Evolutionary conservation across 2,888 invertebrate species (phyloP).

Genomic region (Drosophila ezoana): DNA sequence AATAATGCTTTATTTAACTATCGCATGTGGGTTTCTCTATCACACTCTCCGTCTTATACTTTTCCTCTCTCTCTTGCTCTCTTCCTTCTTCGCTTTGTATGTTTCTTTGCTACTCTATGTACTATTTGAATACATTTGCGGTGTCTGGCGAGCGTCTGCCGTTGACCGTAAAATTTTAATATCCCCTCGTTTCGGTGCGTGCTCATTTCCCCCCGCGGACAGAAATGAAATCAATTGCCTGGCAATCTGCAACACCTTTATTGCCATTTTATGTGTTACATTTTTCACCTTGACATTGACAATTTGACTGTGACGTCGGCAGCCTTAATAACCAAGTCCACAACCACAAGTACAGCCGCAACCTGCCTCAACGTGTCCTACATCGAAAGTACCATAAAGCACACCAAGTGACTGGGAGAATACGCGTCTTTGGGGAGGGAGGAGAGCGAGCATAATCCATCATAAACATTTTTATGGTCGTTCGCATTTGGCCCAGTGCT

Average conservation of each 20-base stretch:
- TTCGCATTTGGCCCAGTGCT: slow-evolving; percentile 68
- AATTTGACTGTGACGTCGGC: slow-evolving; percentile 52
- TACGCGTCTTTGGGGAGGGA: slow-evolving; percentile 31
- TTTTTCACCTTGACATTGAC: slow-evolving; percentile 81
- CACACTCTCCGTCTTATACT: slow-evolving; percentile 1
- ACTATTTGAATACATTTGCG: slow-evolving; percentile 13
- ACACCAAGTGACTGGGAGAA: slow-evolving; percentile 63
- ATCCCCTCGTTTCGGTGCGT: slow-evolving; percentile 56
- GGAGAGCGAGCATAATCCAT: slow-evolving; percentile 70
- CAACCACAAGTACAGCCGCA: slow-evolving; percentile 35
- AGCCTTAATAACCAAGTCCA: slow-evolving; percentile 53
- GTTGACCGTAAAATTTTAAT: slow-evolving; percentile 77
- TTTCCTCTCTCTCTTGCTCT: not conserved
- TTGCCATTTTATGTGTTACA: slow-evolving; percentile 72
- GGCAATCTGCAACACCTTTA: slow-evolving; percentile 78
- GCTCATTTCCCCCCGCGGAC: slow-evolving; percentile 22
- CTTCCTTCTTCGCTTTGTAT: slow-evolving; percentile 1
- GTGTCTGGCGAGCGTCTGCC: slow-evolving; percentile 73
- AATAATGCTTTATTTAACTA: slow-evolving; percentile 81
- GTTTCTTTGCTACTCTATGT: slow-evolving; percentile 1
- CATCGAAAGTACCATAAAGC: slow-evolving; percentile 76
- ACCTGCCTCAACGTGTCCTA: slow-evolving; percentile 78
- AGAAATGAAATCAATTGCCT: slow-evolving; percentile 69
- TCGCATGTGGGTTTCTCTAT: slow-evolving; percentile 55
- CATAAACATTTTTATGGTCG: slow-evolving; percentile 81